Evolutionary conservation across 2,888 invertebrate genomes (phyloP).

Genomic region (Apeira syringaria): DNA sequence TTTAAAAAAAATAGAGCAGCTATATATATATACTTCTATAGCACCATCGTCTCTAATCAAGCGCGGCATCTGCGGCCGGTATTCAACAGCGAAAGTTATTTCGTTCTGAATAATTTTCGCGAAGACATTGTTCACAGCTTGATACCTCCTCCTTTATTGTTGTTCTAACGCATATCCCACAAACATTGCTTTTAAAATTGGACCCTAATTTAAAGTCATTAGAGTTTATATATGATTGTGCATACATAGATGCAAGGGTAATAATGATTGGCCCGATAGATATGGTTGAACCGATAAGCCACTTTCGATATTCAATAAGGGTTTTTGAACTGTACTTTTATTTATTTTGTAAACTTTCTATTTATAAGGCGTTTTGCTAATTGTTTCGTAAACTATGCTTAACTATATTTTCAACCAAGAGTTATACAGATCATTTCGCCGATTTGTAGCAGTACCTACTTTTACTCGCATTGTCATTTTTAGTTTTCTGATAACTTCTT

Average conservation of each 20-base stretch:
- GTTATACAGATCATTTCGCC: too few species aligned
- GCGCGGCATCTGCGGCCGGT: constrained; percentile 29
- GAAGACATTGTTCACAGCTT: constrained; percentile 76
- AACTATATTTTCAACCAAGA: background rate
- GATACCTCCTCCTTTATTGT: constrained; percentile 39
- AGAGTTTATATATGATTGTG: constrained; percentile 5
- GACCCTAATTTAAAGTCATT: background rate
- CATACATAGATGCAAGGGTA: constrained; percentile 1
- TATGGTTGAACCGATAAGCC: constrained; percentile 24
- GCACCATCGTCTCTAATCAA: constrained; percentile 25
- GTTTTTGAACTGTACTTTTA: constrained; percentile 22
- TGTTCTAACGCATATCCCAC: constrained; percentile 10
- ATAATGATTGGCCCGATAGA: constrained; percentile 9
- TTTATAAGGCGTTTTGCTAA: constrained; percentile 13
- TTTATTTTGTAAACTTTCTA: too few species aligned
- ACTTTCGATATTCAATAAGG: constrained; percentile 29
- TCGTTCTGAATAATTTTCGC: constrained; percentile 70
- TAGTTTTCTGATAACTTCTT: too few species aligned
- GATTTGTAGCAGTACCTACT: too few species aligned
- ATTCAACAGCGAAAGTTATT: constrained; percentile 62
- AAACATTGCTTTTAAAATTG: background rate
- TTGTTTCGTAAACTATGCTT: constrained; percentile 8
- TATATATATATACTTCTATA: too few species aligned
- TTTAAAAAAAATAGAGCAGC: too few species aligned
- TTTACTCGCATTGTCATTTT: too few species aligned